Evolutionary conservation across 2,888 invertebrate species (phyloP), one percentile per base, ranked within the genome.

Genomic region (Agrochola lota): DNA sequence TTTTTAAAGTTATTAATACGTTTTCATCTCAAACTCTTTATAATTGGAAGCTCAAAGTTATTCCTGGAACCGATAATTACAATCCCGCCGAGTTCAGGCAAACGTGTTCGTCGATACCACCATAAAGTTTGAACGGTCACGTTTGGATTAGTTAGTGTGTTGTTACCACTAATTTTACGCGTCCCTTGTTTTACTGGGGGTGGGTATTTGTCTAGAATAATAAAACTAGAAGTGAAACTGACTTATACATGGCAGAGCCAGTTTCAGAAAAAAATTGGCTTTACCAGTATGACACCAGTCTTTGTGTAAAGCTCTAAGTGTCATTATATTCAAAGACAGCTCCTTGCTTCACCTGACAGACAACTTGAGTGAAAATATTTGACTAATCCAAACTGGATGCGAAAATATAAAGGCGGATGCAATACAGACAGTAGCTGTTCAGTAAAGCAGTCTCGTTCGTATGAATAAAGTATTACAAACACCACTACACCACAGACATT

Each of bases 101-200:
- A 85, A 71, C 70, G 62, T 85, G 75, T 78, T 80, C 63, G 74
- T 77, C 74, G 75, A 87, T 80, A 80, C 73, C 63, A 83, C 77
- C 72, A 67, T 82, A 87, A 89, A 89, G 69, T 84, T 87, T 67
- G 17, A 57, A 26, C 73, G 57, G 72, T 75, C 86, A 79, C 77
- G 78, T 85, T 85, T 63, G 70, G 77, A 85, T 87, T 87, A 85
- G 87, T 85, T 87, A 73, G 69, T 67, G 70, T 76, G 80, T 77
- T 77, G 88, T 80, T 70, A 30, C 60, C 64, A 71, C 78, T 75
- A 80, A 85, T 85, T 82, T 76, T 74, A 85, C 73, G 75, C 73
- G 60, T 11, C 76, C 68, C 64, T 74, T 75, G 78, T 78, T 81
- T 60, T 59, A 69, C 70, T 60, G 40, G 52, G 40, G 23, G 12